Percentiles rank a stretch among this genome's conserved stretches.
Conservation (phyloP, 2,797 vertebrate genomes). For the Neosalanx taihuensis region DNA sequence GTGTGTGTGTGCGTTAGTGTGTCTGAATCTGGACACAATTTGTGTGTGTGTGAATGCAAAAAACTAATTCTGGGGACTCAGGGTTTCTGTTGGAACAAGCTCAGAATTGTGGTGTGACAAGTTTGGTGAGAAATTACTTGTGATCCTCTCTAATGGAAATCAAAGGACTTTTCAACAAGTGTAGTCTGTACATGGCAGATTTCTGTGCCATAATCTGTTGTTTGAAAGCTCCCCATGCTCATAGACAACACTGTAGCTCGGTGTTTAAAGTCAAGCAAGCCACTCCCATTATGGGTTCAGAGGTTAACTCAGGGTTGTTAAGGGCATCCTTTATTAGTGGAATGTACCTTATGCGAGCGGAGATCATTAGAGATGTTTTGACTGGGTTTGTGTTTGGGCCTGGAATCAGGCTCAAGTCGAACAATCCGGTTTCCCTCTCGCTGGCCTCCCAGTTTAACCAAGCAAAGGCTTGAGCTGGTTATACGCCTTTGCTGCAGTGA, state of each 20-base stretch:
- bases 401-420: constrained; percentile 29
- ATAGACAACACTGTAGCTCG: not conserved
- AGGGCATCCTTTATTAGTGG: constrained; percentile 48
- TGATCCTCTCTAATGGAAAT: too few species aligned
- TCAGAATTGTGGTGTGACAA: not conserved
- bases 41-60: constrained; percentile 47
- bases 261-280: not conserved
- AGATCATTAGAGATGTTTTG: constrained; percentile 70
- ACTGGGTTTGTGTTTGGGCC: constrained; percentile 60
- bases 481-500: constrained; percentile 71
- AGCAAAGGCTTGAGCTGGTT: constrained; percentile 68
- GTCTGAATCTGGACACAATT: constrained; percentile 38
- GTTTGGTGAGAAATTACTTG: too few species aligned
- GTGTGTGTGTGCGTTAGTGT: constrained; percentile 55
- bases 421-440: constrained; percentile 65
- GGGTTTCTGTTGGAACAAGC: not conserved
- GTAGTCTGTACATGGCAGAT: not conserved
- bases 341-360: constrained; percentile 52
- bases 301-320: constrained; percentile 40
- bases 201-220: not conserved
- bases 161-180: not conserved
- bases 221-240: not conserved
- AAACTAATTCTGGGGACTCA: constrained; percentile 3
- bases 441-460: constrained; percentile 73
- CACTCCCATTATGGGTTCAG: constrained; percentile 54